Evolutionary conservation across 1,140 invertebrate species (phyloP), one percentile per base, ranked within the genome.

Genomic region (Drosophila paulistorum): DNA sequence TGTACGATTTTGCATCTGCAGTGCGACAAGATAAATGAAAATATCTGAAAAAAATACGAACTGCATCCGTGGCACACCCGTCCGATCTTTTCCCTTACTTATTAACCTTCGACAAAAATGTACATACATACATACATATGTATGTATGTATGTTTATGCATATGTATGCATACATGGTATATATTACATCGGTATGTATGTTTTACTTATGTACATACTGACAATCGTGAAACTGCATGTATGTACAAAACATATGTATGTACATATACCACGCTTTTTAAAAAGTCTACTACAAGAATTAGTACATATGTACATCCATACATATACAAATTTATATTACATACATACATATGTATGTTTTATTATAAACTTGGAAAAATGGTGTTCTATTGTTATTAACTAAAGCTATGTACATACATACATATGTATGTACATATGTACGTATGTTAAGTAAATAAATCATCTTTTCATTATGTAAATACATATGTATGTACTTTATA

Each of bases 1-100:
- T 42, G 23, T 30, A 58, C 37, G 35, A 33, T 68, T 68, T 67
- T 51, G 26, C 59, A 62, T 63, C 59, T 48, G 41, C 69, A 64
- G 48, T 66, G 48, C 39, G 58, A 59, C 35, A 73, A 62, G 45
- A 65, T 41, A 66, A 66, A 66, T 64, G 60, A 69, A 73, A 69
- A 68, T 33, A 61, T 59, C 20, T 42, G 35, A 33, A 64, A 61
- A 55, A 33, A 7, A 72, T n/a, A 39, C 35, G 23, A 30, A 55
- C 65, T 17, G 10, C 65, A 67, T n/a, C 42, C 41, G 23, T 42
- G 42, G 39, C 23, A 65, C 51, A 55, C 51, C 30, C 17, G 13
- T 37, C 42, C 33, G 4, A 55, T 41, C 33, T 39, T 9, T 51
- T 37, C 10, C 14, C 37, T 20, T 20, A 26, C 54, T 30, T 57